phyloP scores from a whole-genome alignment of 1,140 invertebrate genomes.

The Philopotamus ludificatus region DNA sequence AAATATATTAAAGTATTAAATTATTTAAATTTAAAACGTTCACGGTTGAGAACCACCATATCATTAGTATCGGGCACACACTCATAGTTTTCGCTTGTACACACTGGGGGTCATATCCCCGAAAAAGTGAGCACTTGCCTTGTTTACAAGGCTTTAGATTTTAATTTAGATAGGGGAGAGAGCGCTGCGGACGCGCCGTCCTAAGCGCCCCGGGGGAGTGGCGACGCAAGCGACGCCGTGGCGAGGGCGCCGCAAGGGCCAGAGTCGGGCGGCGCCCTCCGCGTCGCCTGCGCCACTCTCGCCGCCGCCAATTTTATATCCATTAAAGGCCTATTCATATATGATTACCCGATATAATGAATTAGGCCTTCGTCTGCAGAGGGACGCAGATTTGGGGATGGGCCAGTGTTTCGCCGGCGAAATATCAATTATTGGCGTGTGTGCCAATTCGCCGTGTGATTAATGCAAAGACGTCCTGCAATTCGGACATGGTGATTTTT shows the following conservation, averaged over 20 bases:
- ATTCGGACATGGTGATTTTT: no score
- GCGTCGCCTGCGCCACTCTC: background rate
- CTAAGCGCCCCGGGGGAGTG: constrained; percentile 35
- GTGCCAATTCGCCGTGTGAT: no score
- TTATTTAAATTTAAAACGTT: no score
- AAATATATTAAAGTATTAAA: no score
- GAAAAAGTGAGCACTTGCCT: constrained; percentile 61
- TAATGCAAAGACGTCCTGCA: background rate
- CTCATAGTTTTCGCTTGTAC: constrained; percentile 6
- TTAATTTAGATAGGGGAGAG: constrained; percentile 59
- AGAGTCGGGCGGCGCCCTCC: constrained; percentile 31
- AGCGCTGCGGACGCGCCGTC: constrained; percentile 25
- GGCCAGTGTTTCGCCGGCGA: background rate
- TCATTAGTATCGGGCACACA: constrained; percentile 11
- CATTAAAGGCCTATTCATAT: constrained; percentile 59
- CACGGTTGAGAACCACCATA: no score
- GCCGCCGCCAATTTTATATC: constrained; percentile 44
- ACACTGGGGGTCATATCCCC: constrained; percentile 55
- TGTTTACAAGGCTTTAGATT: constrained; percentile 62
- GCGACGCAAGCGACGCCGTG: constrained; percentile 36
- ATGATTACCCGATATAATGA: constrained; percentile 59
- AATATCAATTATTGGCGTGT: constrained; percentile 23
- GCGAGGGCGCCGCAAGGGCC: constrained; percentile 36
- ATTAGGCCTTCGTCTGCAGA: constrained; percentile 33
- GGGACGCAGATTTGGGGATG: constrained; percentile 7